Percentiles rank a stretch among this genome's conserved stretches.
phyloP scores from a whole-genome alignment of 2,888 invertebrate genomes.

The Amiota minor region DNA sequence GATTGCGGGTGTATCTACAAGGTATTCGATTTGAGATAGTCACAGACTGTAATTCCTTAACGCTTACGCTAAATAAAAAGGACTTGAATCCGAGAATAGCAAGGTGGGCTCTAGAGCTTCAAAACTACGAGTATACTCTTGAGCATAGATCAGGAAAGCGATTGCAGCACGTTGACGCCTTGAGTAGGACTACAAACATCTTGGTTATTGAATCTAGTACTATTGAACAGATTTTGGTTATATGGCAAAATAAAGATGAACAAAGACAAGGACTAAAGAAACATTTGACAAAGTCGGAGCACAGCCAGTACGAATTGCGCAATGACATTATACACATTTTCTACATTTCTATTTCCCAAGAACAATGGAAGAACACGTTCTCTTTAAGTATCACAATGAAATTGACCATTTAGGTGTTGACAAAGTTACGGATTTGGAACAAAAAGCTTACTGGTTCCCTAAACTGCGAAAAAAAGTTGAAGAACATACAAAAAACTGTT shows the following conservation, averaged over 20 bases:
- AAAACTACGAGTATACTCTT: background rate
- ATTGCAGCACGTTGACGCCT: background rate
- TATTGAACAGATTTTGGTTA: too few species aligned
- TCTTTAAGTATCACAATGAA: slow-evolving; percentile 16
- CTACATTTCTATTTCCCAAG: too few species aligned
- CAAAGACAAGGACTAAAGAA: too few species aligned
- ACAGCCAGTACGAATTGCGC: too few species aligned
- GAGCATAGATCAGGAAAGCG: background rate
- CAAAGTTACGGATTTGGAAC: slow-evolving; percentile 9
- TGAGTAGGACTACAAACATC: background rate
- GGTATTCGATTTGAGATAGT: too few species aligned
- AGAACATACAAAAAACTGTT: slow-evolving; percentile 17
- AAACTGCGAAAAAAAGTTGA: slow-evolving; percentile 15
- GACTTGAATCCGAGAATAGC: background rate
- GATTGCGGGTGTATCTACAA: background rate
- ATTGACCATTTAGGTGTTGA: slow-evolving; percentile 23
- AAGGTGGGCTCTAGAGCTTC: too few species aligned
- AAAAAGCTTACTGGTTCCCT: slow-evolving; percentile 28
- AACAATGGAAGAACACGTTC: too few species aligned
- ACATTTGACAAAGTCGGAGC: too few species aligned
- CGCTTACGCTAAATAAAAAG: background rate
- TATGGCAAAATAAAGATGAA: too few species aligned
- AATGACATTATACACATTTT: too few species aligned
- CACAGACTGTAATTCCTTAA: background rate
- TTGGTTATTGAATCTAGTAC: too few species aligned